phyloP scores from a whole-genome alignment of 2,888 invertebrate genomes.

The Agonopterix heracliana region DNA sequence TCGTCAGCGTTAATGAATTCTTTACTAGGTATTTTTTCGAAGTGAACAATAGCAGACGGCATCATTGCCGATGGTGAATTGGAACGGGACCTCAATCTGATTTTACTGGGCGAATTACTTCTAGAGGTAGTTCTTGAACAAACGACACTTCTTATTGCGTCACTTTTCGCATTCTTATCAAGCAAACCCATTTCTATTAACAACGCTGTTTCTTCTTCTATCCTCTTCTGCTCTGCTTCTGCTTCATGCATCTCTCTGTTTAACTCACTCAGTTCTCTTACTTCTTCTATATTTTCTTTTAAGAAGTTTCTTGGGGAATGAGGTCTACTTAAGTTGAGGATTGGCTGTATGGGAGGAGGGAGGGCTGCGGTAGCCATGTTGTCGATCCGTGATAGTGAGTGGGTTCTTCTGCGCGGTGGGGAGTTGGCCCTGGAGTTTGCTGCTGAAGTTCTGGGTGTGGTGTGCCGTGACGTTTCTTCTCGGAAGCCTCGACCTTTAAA shows the following conservation, averaged over 20 bases:
- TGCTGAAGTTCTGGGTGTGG: conserved; percentile 67
- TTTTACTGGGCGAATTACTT: conserved; percentile 58
- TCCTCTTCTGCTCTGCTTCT: conserved; percentile 55
- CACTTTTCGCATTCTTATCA: conserved; percentile 44
- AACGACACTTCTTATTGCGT: conserved; percentile 33
- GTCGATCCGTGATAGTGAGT: conserved; percentile 57
- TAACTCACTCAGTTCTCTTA: conserved; percentile 64
- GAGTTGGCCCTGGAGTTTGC: conserved; percentile 61
- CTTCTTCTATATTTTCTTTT: conserved; percentile 67
- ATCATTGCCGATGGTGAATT: conserved; percentile 46
- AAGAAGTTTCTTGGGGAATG: conserved; percentile 65
- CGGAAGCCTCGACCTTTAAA: conserved; percentile 69
- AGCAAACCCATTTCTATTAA: conserved; percentile 66
- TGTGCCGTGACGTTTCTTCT: conserved; percentile 73
- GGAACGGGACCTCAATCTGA: conserved; percentile 58
- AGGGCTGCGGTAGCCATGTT: conserved; percentile 60
- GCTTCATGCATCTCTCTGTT: conserved; percentile 69
- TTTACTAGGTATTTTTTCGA: conserved; percentile 41
- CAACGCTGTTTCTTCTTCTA: conserved; percentile 65
- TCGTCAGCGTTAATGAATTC: conserved; percentile 46
- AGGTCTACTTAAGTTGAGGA: conserved; percentile 41
- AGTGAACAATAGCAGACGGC: conserved; percentile 39
- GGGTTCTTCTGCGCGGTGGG: conserved; percentile 59
- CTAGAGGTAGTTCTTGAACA: conserved; percentile 49
- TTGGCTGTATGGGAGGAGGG: conserved; percentile 33